Conservation (phyloP, 1,140 invertebrate species). For the Ceratina japonica region DNA sequence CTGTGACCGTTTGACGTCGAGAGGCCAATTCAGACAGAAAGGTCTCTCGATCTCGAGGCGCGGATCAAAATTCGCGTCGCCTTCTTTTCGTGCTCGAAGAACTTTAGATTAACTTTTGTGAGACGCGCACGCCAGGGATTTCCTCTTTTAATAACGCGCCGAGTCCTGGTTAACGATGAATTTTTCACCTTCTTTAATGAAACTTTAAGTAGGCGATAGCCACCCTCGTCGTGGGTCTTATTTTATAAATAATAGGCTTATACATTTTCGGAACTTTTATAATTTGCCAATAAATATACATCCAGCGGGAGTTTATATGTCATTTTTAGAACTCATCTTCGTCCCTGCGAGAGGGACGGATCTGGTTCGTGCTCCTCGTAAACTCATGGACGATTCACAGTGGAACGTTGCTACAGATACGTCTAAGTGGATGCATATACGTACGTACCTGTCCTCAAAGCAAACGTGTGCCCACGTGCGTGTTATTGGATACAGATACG, state of each 20-base stretch:
- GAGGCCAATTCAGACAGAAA: background rate
- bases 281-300: too few species aligned
- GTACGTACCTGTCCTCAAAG: too few species aligned
- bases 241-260: too few species aligned
- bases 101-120: background rate
- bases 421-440: too few species aligned
- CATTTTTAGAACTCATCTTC: too few species aligned
- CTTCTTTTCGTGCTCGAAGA: background rate
- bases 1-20: background rate
- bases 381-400: too few species aligned
- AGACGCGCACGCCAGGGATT: background rate
- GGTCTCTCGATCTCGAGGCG: background rate
- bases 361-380: background rate
- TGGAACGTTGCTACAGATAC: too few species aligned
- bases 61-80: background rate
- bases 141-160: conserved; percentile 5
- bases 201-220: too few species aligned
- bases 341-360: too few species aligned
- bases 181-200: background rate
- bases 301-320: too few species aligned
- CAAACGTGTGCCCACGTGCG: background rate
- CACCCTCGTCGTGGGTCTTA: too few species aligned
- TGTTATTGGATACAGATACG: conserved; percentile 30
- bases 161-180: background rate
- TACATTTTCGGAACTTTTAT: too few species aligned